phyloP scores from a whole-genome alignment of 2,888 invertebrate species.

The Thymelicus lineola region DNA sequence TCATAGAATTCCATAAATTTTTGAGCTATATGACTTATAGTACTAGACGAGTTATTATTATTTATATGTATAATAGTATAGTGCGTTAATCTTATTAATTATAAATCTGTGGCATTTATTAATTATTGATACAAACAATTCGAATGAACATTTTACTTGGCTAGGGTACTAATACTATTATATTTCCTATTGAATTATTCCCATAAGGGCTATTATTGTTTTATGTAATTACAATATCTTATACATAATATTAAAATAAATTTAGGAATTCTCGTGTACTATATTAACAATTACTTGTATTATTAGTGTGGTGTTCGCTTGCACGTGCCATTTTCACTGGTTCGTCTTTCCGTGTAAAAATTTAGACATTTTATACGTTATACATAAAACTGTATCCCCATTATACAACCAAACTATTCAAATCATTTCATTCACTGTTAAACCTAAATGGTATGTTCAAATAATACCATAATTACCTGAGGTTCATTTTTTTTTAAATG shows the following conservation, averaged over 20 bases:
- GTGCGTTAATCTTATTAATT: slow-evolving; percentile 69
- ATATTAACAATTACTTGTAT: slow-evolving; percentile 74
- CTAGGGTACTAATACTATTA: slow-evolving; percentile 53
- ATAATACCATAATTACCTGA: too few relatives aligned
- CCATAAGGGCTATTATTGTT: slow-evolving; percentile 76
- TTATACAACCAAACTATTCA: neutral
- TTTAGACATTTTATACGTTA: slow-evolving; percentile 37
- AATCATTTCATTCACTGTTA: neutral
- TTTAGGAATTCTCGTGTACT: slow-evolving; percentile 71
- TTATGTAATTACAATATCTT: slow-evolving; percentile 65
- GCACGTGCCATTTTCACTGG: slow-evolving; percentile 77
- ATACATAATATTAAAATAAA: slow-evolving; percentile 69
- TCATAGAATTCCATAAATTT: slow-evolving; percentile 69
- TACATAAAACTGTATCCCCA: neutral
- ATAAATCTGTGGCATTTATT: slow-evolving; percentile 55
- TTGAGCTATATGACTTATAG: slow-evolving; percentile 78
- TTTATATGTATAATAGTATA: slow-evolving; percentile 63
- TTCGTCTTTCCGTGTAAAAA: slow-evolving; percentile 55
- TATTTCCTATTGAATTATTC: slow-evolving; percentile 59
- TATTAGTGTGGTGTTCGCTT: slow-evolving; percentile 82
- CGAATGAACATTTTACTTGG: slow-evolving; percentile 41
- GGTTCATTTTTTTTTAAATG: too few relatives aligned
- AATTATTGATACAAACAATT: slow-evolving; percentile 56
- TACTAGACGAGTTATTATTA: slow-evolving; percentile 50
- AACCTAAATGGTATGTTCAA: too few relatives aligned